These are phyloP conservation scores for Chaetura pelagica DNA, from an alignment of 2,113 vertebrate species.

Conservation along the genomic window DNA sequence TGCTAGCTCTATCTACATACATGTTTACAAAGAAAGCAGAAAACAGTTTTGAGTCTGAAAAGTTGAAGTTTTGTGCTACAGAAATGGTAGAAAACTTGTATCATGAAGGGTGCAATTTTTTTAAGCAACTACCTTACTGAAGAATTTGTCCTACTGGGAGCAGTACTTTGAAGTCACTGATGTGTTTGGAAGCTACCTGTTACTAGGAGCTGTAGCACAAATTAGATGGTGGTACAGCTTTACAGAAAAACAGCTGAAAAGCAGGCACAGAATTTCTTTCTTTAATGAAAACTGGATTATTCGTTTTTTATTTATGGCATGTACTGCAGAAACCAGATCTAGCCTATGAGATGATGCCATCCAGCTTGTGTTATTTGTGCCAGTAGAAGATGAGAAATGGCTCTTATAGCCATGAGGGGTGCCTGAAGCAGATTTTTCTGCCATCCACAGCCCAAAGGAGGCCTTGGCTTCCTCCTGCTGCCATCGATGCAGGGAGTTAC, in stretches of 20 bases:
- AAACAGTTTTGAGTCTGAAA: not conserved
- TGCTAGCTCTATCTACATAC: not conserved
- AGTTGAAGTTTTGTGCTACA: not conserved
- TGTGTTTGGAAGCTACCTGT: not conserved
- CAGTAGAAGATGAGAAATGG: not conserved
- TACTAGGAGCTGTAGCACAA: not conserved
- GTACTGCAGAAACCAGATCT: not conserved
- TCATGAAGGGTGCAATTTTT: not conserved
- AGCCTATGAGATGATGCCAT: not conserved
- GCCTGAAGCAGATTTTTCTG: not conserved
- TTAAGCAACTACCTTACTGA: not conserved
- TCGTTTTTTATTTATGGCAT: not conserved
- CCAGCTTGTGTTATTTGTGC: not conserved
- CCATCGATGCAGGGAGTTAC: fast-evolving
- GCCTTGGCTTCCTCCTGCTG: not conserved
- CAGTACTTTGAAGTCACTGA: not conserved
- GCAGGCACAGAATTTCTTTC: not conserved
- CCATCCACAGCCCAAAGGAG: not conserved
- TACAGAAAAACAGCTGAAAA: not conserved
- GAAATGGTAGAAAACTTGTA: not conserved
- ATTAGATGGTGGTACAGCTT: not conserved
- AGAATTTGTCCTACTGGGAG: not conserved
- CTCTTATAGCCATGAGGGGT: not conserved
- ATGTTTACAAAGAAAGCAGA: not conserved
- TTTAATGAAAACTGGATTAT: not conserved